Percentiles rank a stretch among this genome's conserved stretches.
phyloP scores from a whole-genome alignment of 2,797 vertebrate genomes.

The Ctenopoma kingsleyae region DNA sequence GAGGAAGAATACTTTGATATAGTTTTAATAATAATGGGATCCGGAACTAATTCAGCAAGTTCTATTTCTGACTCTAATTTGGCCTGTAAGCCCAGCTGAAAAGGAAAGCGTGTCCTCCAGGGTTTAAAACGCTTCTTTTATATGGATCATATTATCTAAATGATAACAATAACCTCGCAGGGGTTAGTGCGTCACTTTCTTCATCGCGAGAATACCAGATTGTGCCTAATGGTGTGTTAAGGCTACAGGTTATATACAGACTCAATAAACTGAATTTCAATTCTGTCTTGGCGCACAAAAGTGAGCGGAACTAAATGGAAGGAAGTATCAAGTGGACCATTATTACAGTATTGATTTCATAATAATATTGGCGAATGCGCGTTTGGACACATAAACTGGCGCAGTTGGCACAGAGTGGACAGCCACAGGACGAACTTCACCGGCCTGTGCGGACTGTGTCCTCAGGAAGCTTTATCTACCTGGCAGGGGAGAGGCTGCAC shows the following conservation, averaged over 20 bases:
- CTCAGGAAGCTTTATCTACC: slow-evolving; percentile 46
- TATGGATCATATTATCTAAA: background rate
- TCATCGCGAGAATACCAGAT: background rate
- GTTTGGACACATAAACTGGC: background rate
- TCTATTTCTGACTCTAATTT: background rate
- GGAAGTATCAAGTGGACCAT: too few species aligned
- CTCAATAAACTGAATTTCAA: background rate
- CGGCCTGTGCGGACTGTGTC: slow-evolving; percentile 55
- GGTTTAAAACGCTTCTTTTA: background rate
- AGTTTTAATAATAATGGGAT: background rate
- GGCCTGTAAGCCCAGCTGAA: background rate
- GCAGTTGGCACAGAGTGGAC: slow-evolving; percentile 17
- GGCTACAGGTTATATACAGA: background rate
- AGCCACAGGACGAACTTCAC: slow-evolving; percentile 40
- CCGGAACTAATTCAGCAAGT: background rate
- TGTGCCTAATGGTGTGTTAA: background rate
- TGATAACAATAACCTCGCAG: background rate
- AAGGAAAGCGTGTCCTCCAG: background rate
- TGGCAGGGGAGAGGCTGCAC: slow-evolving; percentile 37
- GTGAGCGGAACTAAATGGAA: background rate
- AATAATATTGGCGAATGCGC: background rate
- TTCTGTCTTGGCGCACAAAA: background rate
- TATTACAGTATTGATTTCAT: slow-evolving; percentile 8
- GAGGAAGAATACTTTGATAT: background rate
- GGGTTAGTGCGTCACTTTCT: background rate